Evolutionary conservation across 1,140 invertebrate genomes (phyloP).

Genomic region (Micrasema minimum): DNA sequence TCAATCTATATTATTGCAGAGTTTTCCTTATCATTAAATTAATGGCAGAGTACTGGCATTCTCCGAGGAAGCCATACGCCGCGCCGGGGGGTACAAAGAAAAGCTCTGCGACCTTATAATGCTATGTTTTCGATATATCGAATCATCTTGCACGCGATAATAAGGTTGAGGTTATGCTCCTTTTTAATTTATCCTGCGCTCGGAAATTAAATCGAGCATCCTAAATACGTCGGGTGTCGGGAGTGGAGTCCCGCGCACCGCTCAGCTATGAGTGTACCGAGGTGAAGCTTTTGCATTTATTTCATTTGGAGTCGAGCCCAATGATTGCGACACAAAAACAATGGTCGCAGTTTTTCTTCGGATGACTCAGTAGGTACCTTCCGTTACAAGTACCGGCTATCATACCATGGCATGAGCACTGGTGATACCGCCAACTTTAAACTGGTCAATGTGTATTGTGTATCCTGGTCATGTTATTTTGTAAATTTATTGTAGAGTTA

Average conservation of each 20-base stretch:
- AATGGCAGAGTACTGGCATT: no score
- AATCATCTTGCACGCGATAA: background rate
- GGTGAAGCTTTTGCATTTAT: slow-evolving; percentile 16
- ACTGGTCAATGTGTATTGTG: no score
- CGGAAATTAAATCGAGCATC: background rate
- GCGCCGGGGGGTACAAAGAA: slow-evolving; percentile 1
- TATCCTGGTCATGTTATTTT: no score
- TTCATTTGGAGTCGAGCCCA: slow-evolving; percentile 23
- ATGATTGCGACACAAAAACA: slow-evolving; percentile 32
- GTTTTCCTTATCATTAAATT: no score
- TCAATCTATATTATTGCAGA: no score
- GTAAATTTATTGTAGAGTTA: no score
- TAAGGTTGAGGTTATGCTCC: background rate
- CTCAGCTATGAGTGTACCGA: background rate
- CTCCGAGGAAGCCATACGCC: background rate
- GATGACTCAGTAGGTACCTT: slow-evolving; percentile 18
- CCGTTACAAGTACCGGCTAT: no score
- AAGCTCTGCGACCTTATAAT: background rate
- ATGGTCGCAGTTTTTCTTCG: slow-evolving; percentile 22
- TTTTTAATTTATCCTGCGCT: background rate
- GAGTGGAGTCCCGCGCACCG: background rate
- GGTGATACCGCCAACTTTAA: no score
- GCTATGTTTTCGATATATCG: background rate
- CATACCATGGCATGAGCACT: no score
- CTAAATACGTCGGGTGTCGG: background rate